Conservation (phyloP, 2,797 vertebrate genomes). For the Chelidonichthys spinosus region DNA sequence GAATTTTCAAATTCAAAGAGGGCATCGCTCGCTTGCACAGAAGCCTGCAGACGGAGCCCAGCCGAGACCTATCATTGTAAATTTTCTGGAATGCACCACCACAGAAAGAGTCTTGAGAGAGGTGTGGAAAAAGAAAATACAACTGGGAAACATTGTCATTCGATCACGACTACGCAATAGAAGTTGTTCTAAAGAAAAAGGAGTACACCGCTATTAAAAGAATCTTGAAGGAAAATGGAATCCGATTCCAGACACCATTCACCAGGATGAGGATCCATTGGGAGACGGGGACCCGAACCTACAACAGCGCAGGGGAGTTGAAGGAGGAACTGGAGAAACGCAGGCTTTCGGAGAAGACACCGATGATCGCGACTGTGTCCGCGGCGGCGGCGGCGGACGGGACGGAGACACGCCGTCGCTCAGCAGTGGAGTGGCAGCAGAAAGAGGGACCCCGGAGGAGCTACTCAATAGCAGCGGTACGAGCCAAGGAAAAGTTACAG, state of each 20-base stretch:
- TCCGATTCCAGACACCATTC: neutral
- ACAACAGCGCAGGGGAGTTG: neutral
- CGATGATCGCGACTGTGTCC: too few relatives aligned
- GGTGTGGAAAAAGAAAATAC: neutral
- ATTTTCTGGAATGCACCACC: conserved; percentile 12
- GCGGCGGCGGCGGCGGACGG: too few relatives aligned
- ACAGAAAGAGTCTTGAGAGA: conserved; percentile 1
- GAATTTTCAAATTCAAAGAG: too few relatives aligned
- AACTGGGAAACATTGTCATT: neutral
- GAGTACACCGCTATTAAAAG: neutral
- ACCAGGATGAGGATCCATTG: neutral
- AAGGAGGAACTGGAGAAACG: neutral
- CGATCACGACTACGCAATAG: neutral
- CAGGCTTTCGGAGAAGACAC: neutral
- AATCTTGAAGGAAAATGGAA: neutral
- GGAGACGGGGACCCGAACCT: neutral
- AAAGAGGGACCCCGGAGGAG: too few relatives aligned
- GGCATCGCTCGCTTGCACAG: too few relatives aligned
- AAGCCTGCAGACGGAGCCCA: neutral
- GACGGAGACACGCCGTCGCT: neutral
- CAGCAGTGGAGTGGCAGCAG: too few relatives aligned
- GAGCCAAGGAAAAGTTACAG: neutral
- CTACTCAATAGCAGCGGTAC: too few relatives aligned
- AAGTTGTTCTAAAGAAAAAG: neutral
- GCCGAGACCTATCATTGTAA: neutral